These are phyloP conservation scores for Brachypterus glaber DNA, from an alignment of 2,888 invertebrate species.

Conservation along the genomic window DNA sequence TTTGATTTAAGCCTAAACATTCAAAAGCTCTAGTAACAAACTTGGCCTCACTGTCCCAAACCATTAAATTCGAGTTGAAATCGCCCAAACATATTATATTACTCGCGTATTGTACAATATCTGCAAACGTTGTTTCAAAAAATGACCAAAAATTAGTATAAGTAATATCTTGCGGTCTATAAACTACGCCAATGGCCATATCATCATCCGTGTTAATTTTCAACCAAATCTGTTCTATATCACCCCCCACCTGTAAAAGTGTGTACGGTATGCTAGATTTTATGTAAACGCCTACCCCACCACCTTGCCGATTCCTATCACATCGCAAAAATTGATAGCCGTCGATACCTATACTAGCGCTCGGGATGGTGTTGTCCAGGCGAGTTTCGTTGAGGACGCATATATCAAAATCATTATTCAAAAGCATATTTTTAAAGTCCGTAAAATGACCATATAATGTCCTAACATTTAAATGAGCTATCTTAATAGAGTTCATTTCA, in stretches of 20 bases:
- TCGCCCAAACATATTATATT: too few species aligned
- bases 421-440: not conserved
- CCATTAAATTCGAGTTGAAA: too few species aligned
- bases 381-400: not conserved
- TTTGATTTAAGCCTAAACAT: slow-evolving; percentile 3
- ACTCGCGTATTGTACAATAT: too few species aligned
- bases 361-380: not conserved
- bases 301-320: not conserved
- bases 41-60: too few species aligned
- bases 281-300: slow-evolving; percentile 5
- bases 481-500: not conserved
- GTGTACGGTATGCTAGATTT: not conserved
- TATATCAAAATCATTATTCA: not conserved
- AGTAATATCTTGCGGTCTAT: slow-evolving; percentile 4
- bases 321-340: not conserved
- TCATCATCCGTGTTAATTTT: slow-evolving; percentile 2
- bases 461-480: not conserved
- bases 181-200: slow-evolving; percentile 1
- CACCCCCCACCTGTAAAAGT: not conserved
- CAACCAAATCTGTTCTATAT: slow-evolving; percentile 1
- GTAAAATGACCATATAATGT: not conserved
- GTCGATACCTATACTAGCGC: not conserved
- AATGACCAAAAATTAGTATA: not conserved
- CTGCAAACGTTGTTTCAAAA: too few species aligned
- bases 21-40: not conserved